Percentiles rank a stretch among this genome's conserved stretches.
Conservation (phyloP, 2,888 invertebrate genomes). For the Amblyjoppa fuscipennis region DNA sequence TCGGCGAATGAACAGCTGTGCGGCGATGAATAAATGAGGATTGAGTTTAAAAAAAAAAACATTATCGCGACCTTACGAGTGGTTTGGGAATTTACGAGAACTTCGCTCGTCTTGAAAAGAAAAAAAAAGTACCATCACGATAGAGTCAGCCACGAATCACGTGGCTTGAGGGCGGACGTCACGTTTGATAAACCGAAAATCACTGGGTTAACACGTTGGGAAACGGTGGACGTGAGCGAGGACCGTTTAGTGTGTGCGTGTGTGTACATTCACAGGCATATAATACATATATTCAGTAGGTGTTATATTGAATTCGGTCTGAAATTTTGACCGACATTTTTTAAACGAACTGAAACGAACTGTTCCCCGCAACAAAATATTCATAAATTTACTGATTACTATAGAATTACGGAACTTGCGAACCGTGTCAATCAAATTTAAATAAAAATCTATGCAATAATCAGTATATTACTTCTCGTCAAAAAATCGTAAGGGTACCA, state of each 20-base stretch:
- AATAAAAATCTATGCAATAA: not conserved
- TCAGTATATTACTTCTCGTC: not conserved
- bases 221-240: slow-evolving; percentile 43
- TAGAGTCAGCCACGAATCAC: slow-evolving; percentile 47
- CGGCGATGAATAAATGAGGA: not conserved
- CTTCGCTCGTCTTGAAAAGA: not conserved
- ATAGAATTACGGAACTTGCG: not conserved
- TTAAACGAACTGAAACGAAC: not conserved
- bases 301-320: not conserved
- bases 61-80: not conserved
- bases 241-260: slow-evolving; percentile 9
- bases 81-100: not conserved
- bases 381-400: not conserved
- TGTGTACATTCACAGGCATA: not conserved
- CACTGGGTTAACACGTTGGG: slow-evolving; percentile 46
- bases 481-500: no score
- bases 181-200: slow-evolving; percentile 59
- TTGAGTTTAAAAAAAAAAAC: not conserved
- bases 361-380: no score
- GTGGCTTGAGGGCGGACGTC: slow-evolving; percentile 18
- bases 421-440: not conserved
- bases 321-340: not conserved
- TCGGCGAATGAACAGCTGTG: not conserved
- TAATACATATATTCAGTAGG: not conserved
- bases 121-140: slow-evolving; percentile 29